phyloP scores from a whole-genome alignment of 1,140 invertebrate genomes.

The Drosophila sp. region DNA sequence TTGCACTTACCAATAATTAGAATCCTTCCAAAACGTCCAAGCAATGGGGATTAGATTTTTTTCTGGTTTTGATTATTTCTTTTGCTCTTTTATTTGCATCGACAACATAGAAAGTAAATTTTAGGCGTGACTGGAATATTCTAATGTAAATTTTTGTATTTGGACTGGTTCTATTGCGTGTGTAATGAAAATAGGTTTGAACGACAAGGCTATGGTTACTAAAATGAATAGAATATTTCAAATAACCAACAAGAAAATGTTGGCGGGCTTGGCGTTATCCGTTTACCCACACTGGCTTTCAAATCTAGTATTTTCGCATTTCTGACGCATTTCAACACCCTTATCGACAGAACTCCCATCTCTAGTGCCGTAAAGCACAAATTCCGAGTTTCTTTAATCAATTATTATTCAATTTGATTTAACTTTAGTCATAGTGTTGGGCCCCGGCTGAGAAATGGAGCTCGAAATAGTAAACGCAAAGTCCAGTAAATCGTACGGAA shows the following conservation, averaged over 20 bases:
- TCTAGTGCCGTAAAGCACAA: no score
- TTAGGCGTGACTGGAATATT: slow-evolving; percentile 18
- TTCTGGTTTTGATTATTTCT: not conserved
- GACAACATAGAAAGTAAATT: slow-evolving; percentile 14
- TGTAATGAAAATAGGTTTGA: not conserved
- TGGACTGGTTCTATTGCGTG: not conserved
- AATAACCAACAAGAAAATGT: no score
- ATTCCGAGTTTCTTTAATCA: not conserved
- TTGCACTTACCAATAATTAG: not conserved
- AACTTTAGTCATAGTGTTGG: slow-evolving; percentile 17
- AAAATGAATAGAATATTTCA: not conserved
- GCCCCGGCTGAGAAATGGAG: slow-evolving; percentile 75
- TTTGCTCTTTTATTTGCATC: not conserved
- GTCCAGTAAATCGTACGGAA: slow-evolving; percentile 85
- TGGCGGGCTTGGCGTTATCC: no score
- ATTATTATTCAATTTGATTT: slow-evolving; percentile 13
- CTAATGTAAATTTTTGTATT: not conserved
- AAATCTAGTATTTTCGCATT: not conserved
- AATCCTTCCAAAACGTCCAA: not conserved
- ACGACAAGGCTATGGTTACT: not conserved
- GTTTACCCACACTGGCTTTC: not conserved
- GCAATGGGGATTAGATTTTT: not conserved
- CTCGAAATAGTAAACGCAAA: slow-evolving; percentile 85
- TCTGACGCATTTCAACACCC: not conserved
- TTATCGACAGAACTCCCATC: not conserved